phyloP scores from a whole-genome alignment of 2,113 vertebrate species.

The Mesembrinibis cayennensis region DNA sequence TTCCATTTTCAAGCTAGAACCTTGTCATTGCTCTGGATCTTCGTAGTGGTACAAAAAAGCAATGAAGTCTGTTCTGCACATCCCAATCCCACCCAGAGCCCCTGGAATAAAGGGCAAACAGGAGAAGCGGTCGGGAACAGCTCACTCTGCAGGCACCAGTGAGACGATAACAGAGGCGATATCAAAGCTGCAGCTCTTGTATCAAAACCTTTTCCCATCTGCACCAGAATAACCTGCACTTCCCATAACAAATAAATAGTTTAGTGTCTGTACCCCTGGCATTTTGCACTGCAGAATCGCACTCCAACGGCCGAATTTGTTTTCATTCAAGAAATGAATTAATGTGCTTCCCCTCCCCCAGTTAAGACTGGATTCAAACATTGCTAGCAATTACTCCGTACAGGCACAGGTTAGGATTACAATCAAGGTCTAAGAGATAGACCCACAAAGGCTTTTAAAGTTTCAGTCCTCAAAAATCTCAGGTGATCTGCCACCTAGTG shows the following conservation, averaged over 20 bases:
- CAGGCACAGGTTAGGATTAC: not conserved
- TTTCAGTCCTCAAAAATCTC: not conserved
- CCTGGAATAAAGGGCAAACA: not conserved
- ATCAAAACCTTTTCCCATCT: not conserved
- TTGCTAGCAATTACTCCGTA: not conserved
- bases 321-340: not conserved
- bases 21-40: not conserved
- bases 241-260: not conserved
- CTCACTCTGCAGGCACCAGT: not conserved
- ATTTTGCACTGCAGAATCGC: not conserved
- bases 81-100: not conserved
- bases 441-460: not conserved
- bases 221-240: not conserved
- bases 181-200: not conserved
- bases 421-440: not conserved
- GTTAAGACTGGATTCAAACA: not conserved
- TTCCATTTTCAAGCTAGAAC: not conserved
- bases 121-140: not conserved
- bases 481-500: not conserved
- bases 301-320: not conserved
- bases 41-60: not conserved
- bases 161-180: not conserved
- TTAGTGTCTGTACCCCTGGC: not conserved
- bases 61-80: not conserved
- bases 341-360: accelerated